Percentiles rank a stretch among this genome's conserved stretches.
Evolutionary conservation across 2,888 invertebrate species (phyloP).

Genomic region (Eupithecia subumbrata): DNA sequence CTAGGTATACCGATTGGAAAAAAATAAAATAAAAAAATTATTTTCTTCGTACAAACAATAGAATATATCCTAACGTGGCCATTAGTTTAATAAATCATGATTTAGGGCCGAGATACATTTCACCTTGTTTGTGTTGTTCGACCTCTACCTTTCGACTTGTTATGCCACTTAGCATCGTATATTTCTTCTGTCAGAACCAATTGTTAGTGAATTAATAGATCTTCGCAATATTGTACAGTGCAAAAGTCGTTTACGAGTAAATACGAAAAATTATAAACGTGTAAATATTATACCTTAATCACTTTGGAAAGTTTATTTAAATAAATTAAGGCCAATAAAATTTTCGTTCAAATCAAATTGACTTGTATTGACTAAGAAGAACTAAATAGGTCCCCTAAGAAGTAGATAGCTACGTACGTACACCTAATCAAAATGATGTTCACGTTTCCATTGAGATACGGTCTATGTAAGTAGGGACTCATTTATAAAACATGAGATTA

Average conservation of each 20-base stretch:
- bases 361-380: too few species aligned
- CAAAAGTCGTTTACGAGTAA: not conserved
- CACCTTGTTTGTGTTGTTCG: conserved; percentile 11
- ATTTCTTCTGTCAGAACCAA: not conserved
- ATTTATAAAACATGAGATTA: too few species aligned
- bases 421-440: too few species aligned
- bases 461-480: too few species aligned
- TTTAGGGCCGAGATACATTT: not conserved
- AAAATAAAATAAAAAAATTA: too few species aligned
- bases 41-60: not conserved
- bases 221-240: not conserved
- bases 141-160: not conserved
- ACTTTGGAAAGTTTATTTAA: not conserved
- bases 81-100: not conserved
- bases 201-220: not conserved
- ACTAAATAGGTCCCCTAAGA: not conserved
- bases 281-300: not conserved
- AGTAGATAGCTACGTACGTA: too few species aligned
- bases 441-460: not conserved
- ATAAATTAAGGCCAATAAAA: not conserved
- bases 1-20: too few species aligned
- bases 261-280: not conserved
- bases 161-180: not conserved
- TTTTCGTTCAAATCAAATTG: not conserved
- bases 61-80: too few species aligned